Evolutionary conservation across 2,888 invertebrate species (phyloP).

Genomic region (Brenthis ino): DNA sequence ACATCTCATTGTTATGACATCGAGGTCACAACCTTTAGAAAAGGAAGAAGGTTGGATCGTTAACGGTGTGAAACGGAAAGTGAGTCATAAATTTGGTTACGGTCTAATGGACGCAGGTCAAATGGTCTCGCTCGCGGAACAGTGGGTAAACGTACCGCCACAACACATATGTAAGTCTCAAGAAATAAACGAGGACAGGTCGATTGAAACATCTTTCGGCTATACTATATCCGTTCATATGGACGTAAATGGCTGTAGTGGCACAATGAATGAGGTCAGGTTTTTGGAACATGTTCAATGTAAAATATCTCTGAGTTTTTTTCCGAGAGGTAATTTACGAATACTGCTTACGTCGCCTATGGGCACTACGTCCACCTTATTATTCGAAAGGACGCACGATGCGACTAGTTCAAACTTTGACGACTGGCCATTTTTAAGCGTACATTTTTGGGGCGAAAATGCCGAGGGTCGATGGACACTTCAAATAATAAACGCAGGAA

Average conservation of each 20-base stretch:
- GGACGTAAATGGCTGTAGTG: conserved; percentile 95
- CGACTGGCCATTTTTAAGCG: conserved; percentile 99
- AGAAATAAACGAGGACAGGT: conserved; percentile 91
- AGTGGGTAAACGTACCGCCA: conserved; percentile 96
- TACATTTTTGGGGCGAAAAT: conserved; percentile 98
- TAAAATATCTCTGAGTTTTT: conserved; percentile 94
- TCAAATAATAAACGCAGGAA: conserved; percentile 88
- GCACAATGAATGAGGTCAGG: conserved; percentile 92
- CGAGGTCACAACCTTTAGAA: conserved; percentile 92
- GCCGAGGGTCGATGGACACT: conserved; percentile 94
- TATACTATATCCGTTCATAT: conserved; percentile 91
- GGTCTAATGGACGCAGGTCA: conserved; percentile 99
- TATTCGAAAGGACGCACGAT: conserved; percentile 96
- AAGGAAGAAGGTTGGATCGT: conserved; percentile 96
- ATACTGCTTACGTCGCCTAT: conserved; percentile 94
- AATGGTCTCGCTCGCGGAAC: conserved; percentile 94
- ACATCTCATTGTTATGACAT: conserved; percentile 95
- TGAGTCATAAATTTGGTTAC: conserved; percentile 98
- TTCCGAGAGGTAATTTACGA: conserved; percentile 95
- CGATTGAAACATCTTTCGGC: conserved; percentile 89
- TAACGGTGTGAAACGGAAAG: conserved; percentile 96
- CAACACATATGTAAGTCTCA: conserved; percentile 98
- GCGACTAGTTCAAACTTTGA: conserved; percentile 96
- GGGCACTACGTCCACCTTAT: conserved; percentile 95
- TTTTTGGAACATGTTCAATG: conserved; percentile 99